phyloP scores from a whole-genome alignment of 2,797 vertebrate genomes.

The Carduelis carduelis region DNA sequence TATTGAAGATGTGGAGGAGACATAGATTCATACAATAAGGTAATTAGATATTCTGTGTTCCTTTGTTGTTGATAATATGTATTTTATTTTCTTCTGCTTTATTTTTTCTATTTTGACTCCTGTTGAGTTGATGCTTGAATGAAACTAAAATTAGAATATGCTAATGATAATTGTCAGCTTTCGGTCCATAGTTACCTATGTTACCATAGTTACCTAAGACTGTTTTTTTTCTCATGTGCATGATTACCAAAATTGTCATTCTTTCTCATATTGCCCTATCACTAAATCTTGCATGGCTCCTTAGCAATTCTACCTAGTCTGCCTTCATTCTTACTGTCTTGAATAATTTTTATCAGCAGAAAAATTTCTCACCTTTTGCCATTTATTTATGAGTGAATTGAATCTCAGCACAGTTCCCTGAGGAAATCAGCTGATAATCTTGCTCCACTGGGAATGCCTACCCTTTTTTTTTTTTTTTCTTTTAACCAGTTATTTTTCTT shows the following conservation, averaged over 20 bases:
- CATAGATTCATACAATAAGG: not conserved
- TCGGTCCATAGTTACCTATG: not conserved
- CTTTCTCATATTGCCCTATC: not conserved
- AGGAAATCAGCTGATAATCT: not conserved
- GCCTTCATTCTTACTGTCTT: not conserved
- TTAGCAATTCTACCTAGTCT: not conserved
- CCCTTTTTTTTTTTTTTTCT: not conserved
- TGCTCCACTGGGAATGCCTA: not conserved
- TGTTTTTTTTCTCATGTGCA: not conserved
- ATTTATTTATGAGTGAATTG: not conserved
- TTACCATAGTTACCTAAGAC: rapidly evolving
- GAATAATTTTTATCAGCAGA: not conserved
- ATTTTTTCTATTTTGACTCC: not conserved
- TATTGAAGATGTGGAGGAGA: not conserved
- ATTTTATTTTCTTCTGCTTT: not conserved
- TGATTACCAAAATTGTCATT: not conserved
- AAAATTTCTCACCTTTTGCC: not conserved
- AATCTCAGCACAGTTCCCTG: not conserved
- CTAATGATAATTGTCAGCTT: not conserved
- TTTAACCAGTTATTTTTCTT: not conserved
- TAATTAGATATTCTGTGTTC: not conserved
- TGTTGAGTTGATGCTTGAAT: not conserved
- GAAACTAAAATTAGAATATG: not conserved
- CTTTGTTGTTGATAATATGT: not conserved
- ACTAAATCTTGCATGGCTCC: not conserved